Evolutionary conservation across 2,888 invertebrate species (phyloP).

Genomic region (Drepanosiphum platanoidis): DNA sequence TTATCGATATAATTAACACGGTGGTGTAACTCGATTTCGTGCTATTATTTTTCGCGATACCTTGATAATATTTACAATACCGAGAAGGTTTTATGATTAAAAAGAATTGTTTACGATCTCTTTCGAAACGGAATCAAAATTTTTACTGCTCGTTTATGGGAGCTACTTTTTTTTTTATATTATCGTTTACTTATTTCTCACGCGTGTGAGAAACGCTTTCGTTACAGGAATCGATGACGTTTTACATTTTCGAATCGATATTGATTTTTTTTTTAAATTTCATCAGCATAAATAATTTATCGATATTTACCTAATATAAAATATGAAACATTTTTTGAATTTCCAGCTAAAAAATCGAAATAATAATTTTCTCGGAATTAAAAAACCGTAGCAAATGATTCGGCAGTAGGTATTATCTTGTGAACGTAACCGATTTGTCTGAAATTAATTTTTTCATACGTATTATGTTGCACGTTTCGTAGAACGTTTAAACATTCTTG

Average conservation of each 20-base stretch:
- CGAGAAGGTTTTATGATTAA: neutral
- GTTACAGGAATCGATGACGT: neutral
- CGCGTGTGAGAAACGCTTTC: neutral
- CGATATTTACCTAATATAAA: too few species aligned
- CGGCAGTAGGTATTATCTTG: too few species aligned
- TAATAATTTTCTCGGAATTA: too few species aligned
- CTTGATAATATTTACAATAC: neutral
- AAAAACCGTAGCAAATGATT: too few species aligned
- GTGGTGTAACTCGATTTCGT: neutral
- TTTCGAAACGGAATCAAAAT: neutral
- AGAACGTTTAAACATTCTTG: too few species aligned
- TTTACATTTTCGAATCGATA: neutral
- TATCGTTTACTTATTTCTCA: neutral
- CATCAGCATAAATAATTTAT: too few species aligned
- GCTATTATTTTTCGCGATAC: neutral
- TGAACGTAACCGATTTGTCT: too few species aligned
- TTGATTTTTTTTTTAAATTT: neutral
- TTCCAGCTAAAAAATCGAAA: too few species aligned
- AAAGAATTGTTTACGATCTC: neutral
- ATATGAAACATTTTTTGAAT: too few species aligned
- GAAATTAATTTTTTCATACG: too few species aligned
- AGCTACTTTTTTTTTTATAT: conserved; percentile 1
- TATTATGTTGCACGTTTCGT: too few species aligned
- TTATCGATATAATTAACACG: neutral
- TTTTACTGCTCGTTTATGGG: conserved; percentile 10